Conservation (phyloP, 2,797 vertebrate genomes). For the Danio aesculapii region DNA sequence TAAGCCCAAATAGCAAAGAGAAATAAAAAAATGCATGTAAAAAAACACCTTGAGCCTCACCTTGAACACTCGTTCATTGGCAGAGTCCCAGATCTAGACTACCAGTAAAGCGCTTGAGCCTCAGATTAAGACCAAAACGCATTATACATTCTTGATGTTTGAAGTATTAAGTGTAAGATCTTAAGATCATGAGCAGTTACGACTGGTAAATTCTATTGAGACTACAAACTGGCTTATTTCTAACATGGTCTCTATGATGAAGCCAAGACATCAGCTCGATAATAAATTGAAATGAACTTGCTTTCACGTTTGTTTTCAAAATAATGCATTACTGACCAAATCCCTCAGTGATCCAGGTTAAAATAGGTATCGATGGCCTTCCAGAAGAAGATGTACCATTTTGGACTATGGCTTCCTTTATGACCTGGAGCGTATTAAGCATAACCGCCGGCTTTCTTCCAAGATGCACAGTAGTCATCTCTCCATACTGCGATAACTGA, state of each 20-base stretch:
- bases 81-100: not conserved
- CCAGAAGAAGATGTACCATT: conserved; percentile 17
- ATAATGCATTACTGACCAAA: conserved; percentile 9
- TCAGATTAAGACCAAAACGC: not conserved
- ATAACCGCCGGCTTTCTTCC: not conserved
- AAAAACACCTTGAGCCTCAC: no score
- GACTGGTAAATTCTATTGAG: no score
- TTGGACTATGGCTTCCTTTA: conserved; percentile 27
- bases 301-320: not conserved
- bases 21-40: no score
- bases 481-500: conserved; percentile 29
- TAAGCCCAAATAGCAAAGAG: no score
- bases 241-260: not conserved
- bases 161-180: not conserved
- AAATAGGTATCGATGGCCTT: not conserved
- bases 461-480: not conserved
- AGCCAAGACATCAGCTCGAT: not conserved
- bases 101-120: not conserved
- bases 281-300: not conserved
- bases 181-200: no score
- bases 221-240: not conserved
- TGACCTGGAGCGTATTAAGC: conserved; percentile 18
- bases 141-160: not conserved
- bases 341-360: not conserved
- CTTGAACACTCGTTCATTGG: no score